Conservation (phyloP, 2,797 vertebrate species). For the Clarias pachynema region DNA sequence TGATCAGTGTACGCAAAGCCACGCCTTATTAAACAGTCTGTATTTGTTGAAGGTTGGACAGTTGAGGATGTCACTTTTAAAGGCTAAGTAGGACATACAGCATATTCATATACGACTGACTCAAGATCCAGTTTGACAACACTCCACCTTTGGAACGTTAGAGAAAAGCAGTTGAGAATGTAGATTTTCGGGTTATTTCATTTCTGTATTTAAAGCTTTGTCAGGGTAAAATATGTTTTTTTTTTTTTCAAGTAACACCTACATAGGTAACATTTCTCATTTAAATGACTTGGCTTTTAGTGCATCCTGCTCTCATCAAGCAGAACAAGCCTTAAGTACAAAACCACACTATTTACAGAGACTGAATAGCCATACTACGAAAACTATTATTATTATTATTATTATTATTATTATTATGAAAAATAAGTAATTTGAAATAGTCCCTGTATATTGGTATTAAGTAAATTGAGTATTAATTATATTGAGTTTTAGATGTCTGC, state of each 20-base stretch:
- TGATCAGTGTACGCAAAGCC: not conserved
- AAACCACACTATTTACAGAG: not conserved
- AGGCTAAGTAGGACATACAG: too few species aligned
- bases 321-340: not conserved
- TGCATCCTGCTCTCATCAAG: not conserved
- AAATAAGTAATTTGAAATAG: not conserved
- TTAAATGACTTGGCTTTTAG: not conserved
- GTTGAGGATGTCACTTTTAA: not conserved
- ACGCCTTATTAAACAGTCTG: slow-evolving; percentile 68
- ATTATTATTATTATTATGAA: too few species aligned
- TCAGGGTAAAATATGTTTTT: not conserved
- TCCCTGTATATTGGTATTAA: not conserved
- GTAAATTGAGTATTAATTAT: too few species aligned
- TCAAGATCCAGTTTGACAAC: not conserved
- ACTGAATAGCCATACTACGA: not conserved
- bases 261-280: not conserved
- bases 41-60: not conserved
- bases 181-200: not conserved
- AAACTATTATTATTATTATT: not conserved
- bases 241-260: not conserved
- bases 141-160: not conserved
- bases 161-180: not conserved
- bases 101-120: not conserved
- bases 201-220: not conserved
- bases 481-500: too few species aligned